Evolutionary conservation across 2,797 vertebrate species (phyloP).

Genomic region (Crossoptilon crossoptilon): DNA sequence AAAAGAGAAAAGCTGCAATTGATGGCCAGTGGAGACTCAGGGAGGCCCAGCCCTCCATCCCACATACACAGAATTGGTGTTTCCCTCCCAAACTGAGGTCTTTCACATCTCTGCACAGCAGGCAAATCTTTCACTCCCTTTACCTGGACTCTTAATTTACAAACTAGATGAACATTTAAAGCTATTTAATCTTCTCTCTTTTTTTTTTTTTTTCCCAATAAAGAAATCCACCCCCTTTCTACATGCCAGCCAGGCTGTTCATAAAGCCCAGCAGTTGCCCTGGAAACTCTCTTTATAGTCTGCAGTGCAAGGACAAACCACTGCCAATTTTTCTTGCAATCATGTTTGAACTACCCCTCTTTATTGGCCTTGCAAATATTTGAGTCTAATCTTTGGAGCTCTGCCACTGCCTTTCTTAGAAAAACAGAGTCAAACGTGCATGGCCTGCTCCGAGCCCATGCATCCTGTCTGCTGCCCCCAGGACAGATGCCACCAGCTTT

Average conservation of each 20-base stretch:
- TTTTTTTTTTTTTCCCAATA: background rate
- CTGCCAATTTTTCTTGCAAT: background rate
- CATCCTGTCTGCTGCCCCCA: rapidly evolving
- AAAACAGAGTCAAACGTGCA: background rate
- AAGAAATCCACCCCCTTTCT: background rate
- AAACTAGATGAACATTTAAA: background rate
- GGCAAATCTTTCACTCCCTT: background rate
- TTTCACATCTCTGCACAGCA: background rate
- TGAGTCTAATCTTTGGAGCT: background rate
- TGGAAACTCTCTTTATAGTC: background rate
- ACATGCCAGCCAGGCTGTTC: rapidly evolving
- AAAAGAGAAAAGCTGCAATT: background rate
- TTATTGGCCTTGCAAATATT: constrained; percentile 6
- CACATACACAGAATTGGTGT: rapidly evolving
- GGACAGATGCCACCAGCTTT: background rate
- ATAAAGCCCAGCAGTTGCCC: background rate
- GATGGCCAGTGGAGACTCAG: rapidly evolving
- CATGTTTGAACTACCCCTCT: background rate
- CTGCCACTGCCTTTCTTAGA: background rate
- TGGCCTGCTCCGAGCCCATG: background rate
- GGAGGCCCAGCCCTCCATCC: background rate
- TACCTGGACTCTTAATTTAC: background rate
- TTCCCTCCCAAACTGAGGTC: background rate
- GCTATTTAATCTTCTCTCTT: background rate
- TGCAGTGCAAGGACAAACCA: background rate